phyloP scores from a whole-genome alignment of 2,113 vertebrate species.

The Aspidoscelis tigris region DNA sequence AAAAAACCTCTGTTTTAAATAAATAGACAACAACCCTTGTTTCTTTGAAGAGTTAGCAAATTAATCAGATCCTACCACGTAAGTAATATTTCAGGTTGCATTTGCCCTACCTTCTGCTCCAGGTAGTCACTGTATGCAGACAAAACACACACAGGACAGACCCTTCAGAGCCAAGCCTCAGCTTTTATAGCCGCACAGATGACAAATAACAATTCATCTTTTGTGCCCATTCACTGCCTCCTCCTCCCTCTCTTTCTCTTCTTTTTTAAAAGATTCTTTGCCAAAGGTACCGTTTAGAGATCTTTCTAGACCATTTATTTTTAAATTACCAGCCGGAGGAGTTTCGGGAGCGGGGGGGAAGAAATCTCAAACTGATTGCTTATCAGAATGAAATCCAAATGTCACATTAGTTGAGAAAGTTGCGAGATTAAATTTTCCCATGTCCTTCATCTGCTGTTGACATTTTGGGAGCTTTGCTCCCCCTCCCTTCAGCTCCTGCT shows the following conservation, averaged over 20 bases:
- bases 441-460: constrained; percentile 82
- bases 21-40: not conserved
- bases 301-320: constrained; percentile 84
- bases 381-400: constrained; percentile 84
- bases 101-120: not conserved
- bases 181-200: constrained; percentile 55
- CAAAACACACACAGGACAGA: not conserved
- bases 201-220: constrained; percentile 69
- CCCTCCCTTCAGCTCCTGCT: constrained; percentile 15
- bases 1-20: not conserved
- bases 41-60: not conserved
- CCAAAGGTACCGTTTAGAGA: constrained; percentile 83
- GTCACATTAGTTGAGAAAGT: constrained; percentile 82
- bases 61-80: not conserved
- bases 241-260: constrained; percentile 36
- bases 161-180: constrained; percentile 35
- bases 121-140: constrained; percentile 35
- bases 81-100: not conserved
- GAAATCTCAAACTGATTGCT: constrained; percentile 79
- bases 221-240: no score
- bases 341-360: constrained; percentile 54
- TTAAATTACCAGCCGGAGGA: constrained; percentile 83
- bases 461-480: constrained; percentile 75
- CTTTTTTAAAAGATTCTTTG: constrained; percentile 73
- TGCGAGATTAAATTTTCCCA: constrained; percentile 82